Evolutionary conservation across 2,797 vertebrate genomes (phyloP).

Genomic region (Pangasius mekongensis): DNA sequence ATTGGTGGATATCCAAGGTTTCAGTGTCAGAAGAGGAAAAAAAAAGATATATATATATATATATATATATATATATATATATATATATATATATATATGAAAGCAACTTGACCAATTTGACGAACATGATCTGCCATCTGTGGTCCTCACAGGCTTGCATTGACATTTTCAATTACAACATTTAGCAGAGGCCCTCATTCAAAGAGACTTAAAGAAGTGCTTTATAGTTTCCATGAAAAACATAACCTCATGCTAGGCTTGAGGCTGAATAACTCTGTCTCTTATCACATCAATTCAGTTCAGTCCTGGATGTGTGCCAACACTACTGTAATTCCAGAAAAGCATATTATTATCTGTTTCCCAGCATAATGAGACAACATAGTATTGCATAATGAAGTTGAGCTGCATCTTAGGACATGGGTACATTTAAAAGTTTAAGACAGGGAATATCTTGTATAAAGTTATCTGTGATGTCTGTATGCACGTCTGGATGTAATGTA

Average conservation of each 20-base stretch:
- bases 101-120: background rate
- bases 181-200: background rate
- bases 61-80: too few relatives aligned
- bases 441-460: background rate
- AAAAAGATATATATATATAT: background rate
- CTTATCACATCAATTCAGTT: background rate
- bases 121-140: background rate
- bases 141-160: background rate
- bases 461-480: too few relatives aligned
- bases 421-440: background rate
- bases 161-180: background rate
- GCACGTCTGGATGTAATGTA: background rate
- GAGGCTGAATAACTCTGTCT: background rate
- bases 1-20: background rate
- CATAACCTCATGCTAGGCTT: background rate
- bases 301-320: background rate
- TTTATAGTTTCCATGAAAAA: background rate
- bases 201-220: background rate
- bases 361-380: background rate
- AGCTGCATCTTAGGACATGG: background rate
- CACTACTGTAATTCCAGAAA: slow-evolving; percentile 12
- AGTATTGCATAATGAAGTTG: background rate
- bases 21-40: background rate
- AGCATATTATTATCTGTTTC: background rate
- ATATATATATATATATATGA: background rate